Evolutionary conservation across 2,797 vertebrate genomes (phyloP).

Genomic region (Epinephelus malabaricus): DNA sequence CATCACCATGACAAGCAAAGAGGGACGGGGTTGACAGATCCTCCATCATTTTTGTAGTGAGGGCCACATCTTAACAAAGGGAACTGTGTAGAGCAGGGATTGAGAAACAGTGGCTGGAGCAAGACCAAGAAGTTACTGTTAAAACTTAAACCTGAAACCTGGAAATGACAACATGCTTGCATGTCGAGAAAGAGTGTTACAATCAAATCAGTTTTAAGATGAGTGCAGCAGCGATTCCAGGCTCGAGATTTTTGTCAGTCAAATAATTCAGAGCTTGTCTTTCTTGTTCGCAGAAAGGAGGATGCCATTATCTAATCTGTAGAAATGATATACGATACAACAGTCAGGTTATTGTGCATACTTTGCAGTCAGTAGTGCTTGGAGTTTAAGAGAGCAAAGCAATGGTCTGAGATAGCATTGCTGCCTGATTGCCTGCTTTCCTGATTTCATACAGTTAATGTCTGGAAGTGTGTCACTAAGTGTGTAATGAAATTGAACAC

Average conservation of each 20-base stretch:
- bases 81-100: not conserved
- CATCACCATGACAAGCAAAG: slow-evolving; percentile 46
- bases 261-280: slow-evolving; percentile 16
- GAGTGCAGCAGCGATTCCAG: not conserved
- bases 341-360: slow-evolving; percentile 3
- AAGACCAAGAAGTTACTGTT: slow-evolving; percentile 23
- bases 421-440: slow-evolving; percentile 39
- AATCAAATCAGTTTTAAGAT: slow-evolving; percentile 9
- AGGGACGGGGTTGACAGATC: slow-evolving; percentile 4
- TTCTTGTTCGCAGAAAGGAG: slow-evolving; percentile 11
- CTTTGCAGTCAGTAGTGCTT: slow-evolving; percentile 43
- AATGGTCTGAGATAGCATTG: slow-evolving; percentile 19
- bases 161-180: slow-evolving; percentile 8
- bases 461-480: slow-evolving; percentile 48
- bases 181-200: not conserved
- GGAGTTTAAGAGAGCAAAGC: slow-evolving; percentile 23
- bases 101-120: slow-evolving; percentile 10
- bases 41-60: slow-evolving; percentile 25
- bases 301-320: slow-evolving; percentile 31
- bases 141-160: slow-evolving; percentile 3
- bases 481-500: slow-evolving; percentile 59
- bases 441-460: slow-evolving; percentile 51
- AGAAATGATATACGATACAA: slow-evolving; percentile 23
- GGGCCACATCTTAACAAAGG: slow-evolving; percentile 4
- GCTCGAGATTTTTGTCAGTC: not conserved